These are phyloP conservation scores for Gasterosteus nipponicus DNA, from an alignment of 2,113 vertebrate genomes.

Conservation along the genomic window DNA sequence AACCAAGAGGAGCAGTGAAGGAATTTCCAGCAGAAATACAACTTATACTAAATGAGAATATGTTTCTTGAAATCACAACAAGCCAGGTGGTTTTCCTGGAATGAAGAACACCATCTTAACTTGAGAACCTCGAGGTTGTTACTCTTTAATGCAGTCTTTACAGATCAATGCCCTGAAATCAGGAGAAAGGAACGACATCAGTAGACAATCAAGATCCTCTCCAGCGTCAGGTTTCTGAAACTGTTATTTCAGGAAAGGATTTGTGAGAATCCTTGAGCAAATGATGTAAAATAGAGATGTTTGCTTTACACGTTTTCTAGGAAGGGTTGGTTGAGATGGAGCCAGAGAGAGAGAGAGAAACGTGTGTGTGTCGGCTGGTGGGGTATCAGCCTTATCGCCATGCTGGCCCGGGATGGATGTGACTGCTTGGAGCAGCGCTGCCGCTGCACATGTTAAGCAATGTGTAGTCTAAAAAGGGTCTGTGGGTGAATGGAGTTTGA, in stretches of 20 bases:
- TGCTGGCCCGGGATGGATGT: slow-evolving; percentile 60
- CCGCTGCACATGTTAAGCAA: slow-evolving; percentile 71
- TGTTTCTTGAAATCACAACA: neutral
- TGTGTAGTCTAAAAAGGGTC: slow-evolving; percentile 74
- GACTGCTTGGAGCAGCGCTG: slow-evolving; percentile 28
- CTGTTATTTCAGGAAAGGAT: neutral
- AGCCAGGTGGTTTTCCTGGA: neutral
- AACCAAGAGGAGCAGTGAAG: neutral
- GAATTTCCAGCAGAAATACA: neutral
- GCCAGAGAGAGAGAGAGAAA: neutral
- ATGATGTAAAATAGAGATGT: slow-evolving; percentile 2
- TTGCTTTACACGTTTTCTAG: neutral
- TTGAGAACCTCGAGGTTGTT: neutral
- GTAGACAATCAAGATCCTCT: neutral
- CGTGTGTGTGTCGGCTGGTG: slow-evolving; percentile 21
- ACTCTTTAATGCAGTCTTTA: neutral
- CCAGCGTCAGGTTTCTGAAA: neutral
- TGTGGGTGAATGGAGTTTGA: slow-evolving; percentile 34
- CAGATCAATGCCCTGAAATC: neutral
- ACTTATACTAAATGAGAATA: neutral
- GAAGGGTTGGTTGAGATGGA: neutral
- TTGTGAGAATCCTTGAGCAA: neutral
- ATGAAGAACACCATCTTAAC: neutral
- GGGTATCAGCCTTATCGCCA: slow-evolving; percentile 62
- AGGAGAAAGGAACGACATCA: neutral